Evolutionary conservation across 2,888 invertebrate species (phyloP), one percentile per base, ranked within the genome.

Genomic region (Zonitis immaculata): DNA sequence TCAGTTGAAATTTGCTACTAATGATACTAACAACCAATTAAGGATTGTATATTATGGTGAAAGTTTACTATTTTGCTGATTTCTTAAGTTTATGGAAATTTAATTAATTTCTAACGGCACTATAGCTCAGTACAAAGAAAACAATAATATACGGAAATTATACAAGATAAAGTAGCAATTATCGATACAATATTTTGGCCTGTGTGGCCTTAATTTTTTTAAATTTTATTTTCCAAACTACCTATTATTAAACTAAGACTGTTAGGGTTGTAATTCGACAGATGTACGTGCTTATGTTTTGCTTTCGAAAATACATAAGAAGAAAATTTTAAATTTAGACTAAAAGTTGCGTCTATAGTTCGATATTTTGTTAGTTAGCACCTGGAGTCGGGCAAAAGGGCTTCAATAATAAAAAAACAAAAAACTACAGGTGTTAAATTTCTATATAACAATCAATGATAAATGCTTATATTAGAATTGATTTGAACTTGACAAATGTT

Each of bases 21-120:
- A 39, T 39, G 39, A 20, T 39, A 39, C 39, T 20, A 39, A 39
- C 39, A 39, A 39, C 39, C 39, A 39, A 39, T 39, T 39, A 39
- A 39, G n/a, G 39, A 9, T 16, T 35, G 35, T 35, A 35, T 18
- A 35, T 16, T 39, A 39, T 18, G 39, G 20, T 20, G 39, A 39
- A 39, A 39, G 39, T 39, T 18, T 1, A 39, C 3, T 18, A 16
- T 39, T 39, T 14, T 18, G 16, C 5, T 9, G 39, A 18, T 39
- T 39, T 39, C 39, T 39, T 18, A 11, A 39, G 4, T 18, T 39
- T 39, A 39, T 39, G 39, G 39, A 16, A 39, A 39, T 39, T 39
- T 39, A 39, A 39, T 39, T 39, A 18, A 39, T 39, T 39, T 11
- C 39, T 39, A 39, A 39, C 39, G 39, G 39, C 6, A 18, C 6